Evolutionary conservation across 2,113 vertebrate genomes (phyloP).

Genomic region (Jaculus jaculus): DNA sequence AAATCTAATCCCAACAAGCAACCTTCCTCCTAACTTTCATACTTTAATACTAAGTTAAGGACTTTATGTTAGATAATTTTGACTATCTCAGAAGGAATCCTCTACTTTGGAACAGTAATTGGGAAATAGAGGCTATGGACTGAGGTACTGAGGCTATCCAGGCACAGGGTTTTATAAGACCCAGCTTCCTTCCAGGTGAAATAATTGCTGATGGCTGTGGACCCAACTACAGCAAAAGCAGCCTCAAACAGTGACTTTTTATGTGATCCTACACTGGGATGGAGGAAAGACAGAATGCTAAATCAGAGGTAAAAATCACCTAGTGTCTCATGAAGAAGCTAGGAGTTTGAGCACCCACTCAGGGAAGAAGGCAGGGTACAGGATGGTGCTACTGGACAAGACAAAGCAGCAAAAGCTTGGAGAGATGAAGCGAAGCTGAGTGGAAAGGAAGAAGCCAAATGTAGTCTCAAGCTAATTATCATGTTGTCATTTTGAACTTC

Average conservation of each 20-base stretch:
- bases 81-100: conserved; percentile 11
- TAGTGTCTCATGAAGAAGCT: not conserved
- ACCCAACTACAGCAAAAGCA: not conserved
- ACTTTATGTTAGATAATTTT: conserved; percentile 5
- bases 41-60: conserved; percentile 16
- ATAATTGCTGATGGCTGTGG: not conserved
- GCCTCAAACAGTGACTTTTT: no score
- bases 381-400: not conserved
- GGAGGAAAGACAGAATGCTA: not conserved
- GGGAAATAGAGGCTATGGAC: not conserved
- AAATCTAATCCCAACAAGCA: not conserved
- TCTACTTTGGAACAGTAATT: not conserved
- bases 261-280: no score
- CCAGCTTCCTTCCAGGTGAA: not conserved
- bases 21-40: not conserved
- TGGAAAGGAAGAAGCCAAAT: not conserved
- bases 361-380: not conserved
- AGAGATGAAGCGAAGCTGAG: not conserved
- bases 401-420: not conserved
- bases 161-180: not conserved
- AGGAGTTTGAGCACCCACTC: not conserved
- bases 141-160: not conserved
- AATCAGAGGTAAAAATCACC: not conserved
- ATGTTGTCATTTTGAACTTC: not conserved
- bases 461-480: not conserved